Base-by-base conservation (phyloP, 1,140 invertebrate species). In the Charaxes varanes region DNA sequence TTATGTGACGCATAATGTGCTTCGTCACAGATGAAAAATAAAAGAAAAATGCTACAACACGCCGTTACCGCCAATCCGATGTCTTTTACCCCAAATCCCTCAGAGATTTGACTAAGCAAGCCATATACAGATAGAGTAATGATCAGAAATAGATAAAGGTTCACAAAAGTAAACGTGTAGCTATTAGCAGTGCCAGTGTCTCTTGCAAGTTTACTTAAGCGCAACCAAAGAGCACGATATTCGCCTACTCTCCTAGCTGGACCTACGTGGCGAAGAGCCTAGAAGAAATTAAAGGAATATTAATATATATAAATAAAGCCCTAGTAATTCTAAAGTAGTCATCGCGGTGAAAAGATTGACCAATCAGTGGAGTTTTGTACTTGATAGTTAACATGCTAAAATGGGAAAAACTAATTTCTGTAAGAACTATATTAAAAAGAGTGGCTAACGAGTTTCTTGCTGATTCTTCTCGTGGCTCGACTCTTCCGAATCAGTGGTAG, bases 61-160 rank as follows among this genome's bases (percentile, higher is more conserved):
- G 88, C 89, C 2, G 88, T 90, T n/a, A 90, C 73, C 0, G 87
- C 86, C 1, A 90, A 45, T 1, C 89, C 89, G 22, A 90, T 87
- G 49, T 91, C 89, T 59, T 90, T 91, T 3, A 88, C 81, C 5
- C 88, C 88, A 42, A 91, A 88, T 2, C 89, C 89, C 30, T 88
- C 87, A 24, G 89, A 89, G 4, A 91, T 86, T 60, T 90, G 88
- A 0, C 89, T 90, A 53, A 91, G 79, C 2, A 91, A 65, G 0
- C 89, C 89, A 41, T 91, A 91, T 42, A 91, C 88, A 2, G 89
- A 90, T 6, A 91, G 58, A 2, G 89, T 91, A 11, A 90, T 90
- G 31, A 89, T 88, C 11, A 91, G 83, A 50, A 91, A 91, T 3
- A 91, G 72, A 51, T 90, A 90, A 2, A 91, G 76, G 54, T 85